Base-by-base conservation (phyloP, 2,888 invertebrate genomes). In the Entomobrya proxima region DNA sequence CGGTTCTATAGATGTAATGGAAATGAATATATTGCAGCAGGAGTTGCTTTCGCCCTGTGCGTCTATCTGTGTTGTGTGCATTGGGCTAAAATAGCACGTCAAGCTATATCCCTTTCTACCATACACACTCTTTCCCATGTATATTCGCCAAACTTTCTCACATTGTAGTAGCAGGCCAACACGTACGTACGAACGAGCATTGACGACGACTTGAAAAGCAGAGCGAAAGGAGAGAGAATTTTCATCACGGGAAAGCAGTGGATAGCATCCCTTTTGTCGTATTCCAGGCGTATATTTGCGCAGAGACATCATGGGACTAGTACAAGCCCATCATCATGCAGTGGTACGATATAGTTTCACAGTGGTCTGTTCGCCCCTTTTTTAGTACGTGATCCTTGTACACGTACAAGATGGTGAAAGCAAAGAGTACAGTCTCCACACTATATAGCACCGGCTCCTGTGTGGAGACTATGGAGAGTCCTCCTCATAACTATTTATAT, bases 221-320 rank as follows among this genome's bases (percentile, higher is more conserved):
- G n/a, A 27, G 21, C 30, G 30, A 64, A n/a, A 35, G n/a, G 9
- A 3, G 21, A 64, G 21, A 35, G n/a, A 27, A 13, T 61, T 61
- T 30, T 15, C 30, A 24, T 61, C 35, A 64, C 35, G 64, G 37
- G 64, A 30, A 64, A 64, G 35, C 4, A 35, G 9, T 64, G n/a
- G 35, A 35, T 64, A 4, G 64, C n/a, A n/a, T 64, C 7, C n/a
- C 35, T 35, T 30, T 27, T 9, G 21, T n/a, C 64, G n/a, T 64
- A n/a, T 64, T 35, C 30, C 35, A 64, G 27, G 30, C 64, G 30
- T 55, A 61, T 64, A 64, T 64, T 64, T 64, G 64, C 64, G 64
- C 64, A 64, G 64, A 64, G 64, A 64, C 64, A 64, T n/a, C 64
- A 64, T 64, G 64, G 35, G 64, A 64, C 64, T 64, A 35, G 64